Evolutionary conservation across 2,888 invertebrate species (phyloP).

Genomic region (Plagiodera versicolora): DNA sequence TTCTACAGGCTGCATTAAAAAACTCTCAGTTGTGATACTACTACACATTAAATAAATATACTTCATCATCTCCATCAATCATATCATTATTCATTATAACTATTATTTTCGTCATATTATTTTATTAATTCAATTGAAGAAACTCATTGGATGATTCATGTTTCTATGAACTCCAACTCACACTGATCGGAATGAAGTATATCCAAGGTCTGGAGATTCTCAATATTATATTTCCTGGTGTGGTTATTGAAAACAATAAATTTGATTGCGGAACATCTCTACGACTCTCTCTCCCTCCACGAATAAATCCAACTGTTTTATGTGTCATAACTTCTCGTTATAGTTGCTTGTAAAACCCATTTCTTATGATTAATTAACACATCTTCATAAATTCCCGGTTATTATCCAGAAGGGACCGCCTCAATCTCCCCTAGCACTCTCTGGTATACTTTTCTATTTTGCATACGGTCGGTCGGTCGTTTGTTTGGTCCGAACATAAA

Average conservation of each 20-base stretch:
- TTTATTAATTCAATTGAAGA: no score
- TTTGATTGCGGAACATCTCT: constrained; percentile 18
- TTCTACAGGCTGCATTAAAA: no score
- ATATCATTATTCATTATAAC: no score
- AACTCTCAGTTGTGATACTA: no score
- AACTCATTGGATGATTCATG: neutral
- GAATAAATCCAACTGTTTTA: constrained; percentile 32
- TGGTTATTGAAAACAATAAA: constrained; percentile 31
- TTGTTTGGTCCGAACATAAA: constrained; percentile 17
- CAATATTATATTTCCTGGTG: neutral
- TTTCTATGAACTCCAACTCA: neutral
- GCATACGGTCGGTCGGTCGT: constrained; percentile 19
- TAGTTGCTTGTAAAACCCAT: constrained; percentile 34
- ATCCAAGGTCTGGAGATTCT: neutral
- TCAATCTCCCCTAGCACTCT: constrained; percentile 26
- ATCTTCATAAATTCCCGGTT: constrained; percentile 45
- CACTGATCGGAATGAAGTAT: neutral
- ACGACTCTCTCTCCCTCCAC: constrained; percentile 18
- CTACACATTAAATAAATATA: no score
- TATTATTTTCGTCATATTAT: no score
- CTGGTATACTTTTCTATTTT: constrained; percentile 19
- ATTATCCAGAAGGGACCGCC: constrained; percentile 39
- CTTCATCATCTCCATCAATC: no score
- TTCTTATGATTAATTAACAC: constrained; percentile 46
- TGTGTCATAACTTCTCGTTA: constrained; percentile 34